Evolutionary conservation across 2,888 invertebrate species (phyloP).

Genomic region (Sesia bembeciformis): DNA sequence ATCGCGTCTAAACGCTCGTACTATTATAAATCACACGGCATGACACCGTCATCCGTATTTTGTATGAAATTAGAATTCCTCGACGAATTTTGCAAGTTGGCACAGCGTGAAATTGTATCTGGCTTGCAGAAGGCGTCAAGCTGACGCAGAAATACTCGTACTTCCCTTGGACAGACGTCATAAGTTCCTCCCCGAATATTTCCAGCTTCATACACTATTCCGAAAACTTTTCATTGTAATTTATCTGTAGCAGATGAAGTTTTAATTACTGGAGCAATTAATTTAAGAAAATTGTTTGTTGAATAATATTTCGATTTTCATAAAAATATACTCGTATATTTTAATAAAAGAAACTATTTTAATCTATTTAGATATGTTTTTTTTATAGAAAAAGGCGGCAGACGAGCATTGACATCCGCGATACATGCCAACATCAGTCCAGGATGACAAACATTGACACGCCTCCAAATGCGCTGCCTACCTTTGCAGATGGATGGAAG

Average conservation of each 20-base stretch:
- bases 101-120: conserved; percentile 70
- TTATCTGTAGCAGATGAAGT: not conserved
- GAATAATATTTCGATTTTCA: too few species aligned
- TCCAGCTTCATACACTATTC: conserved; percentile 1
- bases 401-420: too few species aligned
- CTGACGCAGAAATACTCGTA: conserved; percentile 58
- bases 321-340: too few species aligned
- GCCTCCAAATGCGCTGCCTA: too few species aligned
- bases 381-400: too few species aligned
- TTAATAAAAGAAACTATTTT: too few species aligned
- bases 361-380: too few species aligned
- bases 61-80: conserved; percentile 60
- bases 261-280: not conserved
- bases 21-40: not conserved
- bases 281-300: too few species aligned
- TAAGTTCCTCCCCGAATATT: conserved; percentile 40
- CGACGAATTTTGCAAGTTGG: conserved; percentile 64
- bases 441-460: too few species aligned
- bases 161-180: conserved; percentile 57
- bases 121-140: conserved; percentile 52
- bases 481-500: too few species aligned
- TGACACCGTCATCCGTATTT: conserved; percentile 18
- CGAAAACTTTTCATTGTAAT: not conserved
- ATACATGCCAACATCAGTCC: too few species aligned
- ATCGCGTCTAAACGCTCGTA: too few species aligned